Base-by-base conservation (phyloP, 2,888 invertebrate genomes). In the Pristionchus mayeri region DNA sequence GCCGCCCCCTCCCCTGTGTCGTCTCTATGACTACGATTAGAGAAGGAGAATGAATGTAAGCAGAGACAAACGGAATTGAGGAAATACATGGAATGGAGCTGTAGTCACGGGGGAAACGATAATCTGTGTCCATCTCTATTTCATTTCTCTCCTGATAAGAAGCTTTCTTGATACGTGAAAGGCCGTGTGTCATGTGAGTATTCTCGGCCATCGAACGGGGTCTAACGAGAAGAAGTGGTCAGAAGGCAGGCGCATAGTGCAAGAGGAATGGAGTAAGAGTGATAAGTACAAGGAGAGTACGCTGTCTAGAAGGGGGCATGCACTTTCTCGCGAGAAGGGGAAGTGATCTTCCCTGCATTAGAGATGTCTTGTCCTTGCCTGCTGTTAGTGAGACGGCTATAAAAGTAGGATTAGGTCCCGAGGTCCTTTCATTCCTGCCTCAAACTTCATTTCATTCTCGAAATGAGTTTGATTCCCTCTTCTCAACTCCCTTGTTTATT, bases 1-100 rank as follows among this genome's bases (percentile, higher is more conserved):
- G 76, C 13, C 44, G 27, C 27, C 76, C 16, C 24, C 11, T 63
- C 34, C n/a, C n/a, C 34, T 63, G 7, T 63, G 27, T 63, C 9
- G 37, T 67, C 67, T 37, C 67, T 67, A 67, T 67, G 67, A 18
- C 67, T 67, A 67, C 67, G 67, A 67, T 67, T 67, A 21, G 30
- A 9, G 30, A 37, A 37, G 30, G 34, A 30, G 63, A 16, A n/a
- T 21, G 67, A 37, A 37, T 67, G 67, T 37, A 37, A 37, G 37
- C 34, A 67, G 37, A 67, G 37, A 67, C 30, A 13, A 44, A 27
- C 21, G 18, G 67, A 67, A 27, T 34, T 0, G 34, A 63, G 67
- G 18, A 37, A 34, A 37, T 13, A 67, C 30, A 18, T 18, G 37
- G 27, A 67, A 37, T 67, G 67, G 37, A 27, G 30, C 67, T 67